A percentile compares a stretch with the other conserved stretches of the same genome.
Evolutionary conservation across 2,113 vertebrate genomes (phyloP).

Genomic region (Centropus bengalensis): DNA sequence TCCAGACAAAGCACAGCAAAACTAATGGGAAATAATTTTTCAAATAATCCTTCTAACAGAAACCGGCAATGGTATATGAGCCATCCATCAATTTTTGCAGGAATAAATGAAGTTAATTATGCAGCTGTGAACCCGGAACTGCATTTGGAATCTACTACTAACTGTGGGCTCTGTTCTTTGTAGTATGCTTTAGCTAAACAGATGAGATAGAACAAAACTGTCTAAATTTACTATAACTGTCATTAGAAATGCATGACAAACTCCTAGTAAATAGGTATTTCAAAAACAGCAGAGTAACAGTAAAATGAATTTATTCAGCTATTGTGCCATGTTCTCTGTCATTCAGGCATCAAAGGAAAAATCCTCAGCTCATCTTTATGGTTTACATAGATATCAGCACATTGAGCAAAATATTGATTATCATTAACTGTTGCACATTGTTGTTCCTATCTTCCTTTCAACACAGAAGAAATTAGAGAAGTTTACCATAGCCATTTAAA

Average conservation of each 20-base stretch:
- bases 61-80: not conserved
- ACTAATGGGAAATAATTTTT: not conserved
- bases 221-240: not conserved
- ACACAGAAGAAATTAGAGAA: not conserved
- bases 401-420: not conserved
- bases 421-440: not conserved
- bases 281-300: not conserved
- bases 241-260: conserved; percentile 1
- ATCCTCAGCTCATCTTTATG: not conserved
- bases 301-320: not conserved
- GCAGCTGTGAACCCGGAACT: not conserved
- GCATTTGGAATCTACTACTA: not conserved
- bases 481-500: not conserved
- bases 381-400: not conserved
- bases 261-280: not conserved
- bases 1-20: not conserved
- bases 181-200: not conserved
- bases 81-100: not conserved
- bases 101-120: not conserved
- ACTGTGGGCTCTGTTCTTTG: not conserved
- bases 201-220: not conserved
- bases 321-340: not conserved
- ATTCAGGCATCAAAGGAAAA: not conserved
- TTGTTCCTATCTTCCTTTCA: not conserved
- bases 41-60: not conserved